A percentile compares a stretch with the other conserved stretches of the same genome.
Evolutionary conservation across 2,797 vertebrate genomes (phyloP).

Genomic region (Sebastes melanostomus): DNA sequence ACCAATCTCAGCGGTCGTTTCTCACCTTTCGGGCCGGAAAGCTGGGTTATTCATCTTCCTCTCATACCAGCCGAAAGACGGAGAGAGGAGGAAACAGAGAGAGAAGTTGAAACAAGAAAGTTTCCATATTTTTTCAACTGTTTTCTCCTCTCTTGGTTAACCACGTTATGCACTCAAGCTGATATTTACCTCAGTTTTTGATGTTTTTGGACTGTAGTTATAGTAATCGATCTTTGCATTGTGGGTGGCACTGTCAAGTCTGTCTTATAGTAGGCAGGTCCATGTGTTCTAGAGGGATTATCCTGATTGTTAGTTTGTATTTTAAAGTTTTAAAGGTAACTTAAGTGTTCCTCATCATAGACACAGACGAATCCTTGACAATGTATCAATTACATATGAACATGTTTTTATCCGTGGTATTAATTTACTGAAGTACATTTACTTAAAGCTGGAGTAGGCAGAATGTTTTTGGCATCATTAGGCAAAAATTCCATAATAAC

Average conservation of each 20-base stretch:
- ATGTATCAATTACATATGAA: neutral
- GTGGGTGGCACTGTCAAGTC: no score
- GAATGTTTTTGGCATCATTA: no score
- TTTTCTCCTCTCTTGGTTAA: neutral
- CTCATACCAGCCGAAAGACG: neutral
- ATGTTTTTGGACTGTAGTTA: no score
- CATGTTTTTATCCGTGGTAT: no score
- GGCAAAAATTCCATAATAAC: no score
- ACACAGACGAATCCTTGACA: neutral
- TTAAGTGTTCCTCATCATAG: neutral
- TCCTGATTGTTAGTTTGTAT: no score
- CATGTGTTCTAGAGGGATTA: no score
- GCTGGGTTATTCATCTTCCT: conserved; percentile 39
- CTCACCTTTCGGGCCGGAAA: conserved; percentile 21
- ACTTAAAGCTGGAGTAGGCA: no score
- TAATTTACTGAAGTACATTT: no score
- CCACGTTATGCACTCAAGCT: neutral
- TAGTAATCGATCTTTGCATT: no score
- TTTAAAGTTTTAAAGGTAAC: neutral
- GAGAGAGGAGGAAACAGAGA: neutral
- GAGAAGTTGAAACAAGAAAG: neutral
- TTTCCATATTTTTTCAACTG: neutral
- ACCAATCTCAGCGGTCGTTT: conserved; percentile 21
- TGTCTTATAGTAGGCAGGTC: no score
- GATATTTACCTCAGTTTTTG: neutral